These are phyloP conservation scores for Arctia plantaginis DNA, from an alignment of 2,888 invertebrate genomes.

Conservation along the genomic window DNA sequence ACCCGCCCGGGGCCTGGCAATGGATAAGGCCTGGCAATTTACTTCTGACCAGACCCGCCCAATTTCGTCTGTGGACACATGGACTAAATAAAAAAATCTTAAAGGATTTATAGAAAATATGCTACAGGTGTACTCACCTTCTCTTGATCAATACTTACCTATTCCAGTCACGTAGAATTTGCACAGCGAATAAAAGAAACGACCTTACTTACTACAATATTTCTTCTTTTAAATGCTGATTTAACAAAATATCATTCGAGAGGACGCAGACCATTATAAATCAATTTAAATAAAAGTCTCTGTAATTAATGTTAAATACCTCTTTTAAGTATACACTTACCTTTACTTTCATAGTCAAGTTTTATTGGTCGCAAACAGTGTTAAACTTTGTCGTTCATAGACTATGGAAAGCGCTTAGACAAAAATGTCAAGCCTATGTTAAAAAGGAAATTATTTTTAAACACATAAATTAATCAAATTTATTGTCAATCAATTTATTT, in stretches of 20 bases:
- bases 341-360: too few relatives aligned
- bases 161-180: background rate
- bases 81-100: too few relatives aligned
- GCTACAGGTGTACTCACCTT: too few relatives aligned
- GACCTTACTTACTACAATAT: background rate
- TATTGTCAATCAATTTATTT: conserved; percentile 85
- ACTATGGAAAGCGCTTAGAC: background rate
- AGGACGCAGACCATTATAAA: too few relatives aligned
- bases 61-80: too few relatives aligned
- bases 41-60: too few relatives aligned
- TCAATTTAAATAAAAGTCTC: too few relatives aligned
- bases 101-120: too few relatives aligned
- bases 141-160: background rate
- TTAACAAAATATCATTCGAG: background rate
- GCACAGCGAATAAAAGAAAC: background rate
- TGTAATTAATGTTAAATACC: too few relatives aligned
- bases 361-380: background rate
- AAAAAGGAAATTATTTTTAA: conserved; percentile 54
- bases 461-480: conserved; percentile 76
- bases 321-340: too few relatives aligned
- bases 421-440: background rate
- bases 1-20: too few relatives aligned
- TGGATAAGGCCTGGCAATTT: too few relatives aligned
- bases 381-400: background rate
- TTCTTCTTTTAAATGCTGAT: background rate